Conservation (phyloP, 1,140 invertebrate genomes). For the Anastrepha obliqua region DNA sequence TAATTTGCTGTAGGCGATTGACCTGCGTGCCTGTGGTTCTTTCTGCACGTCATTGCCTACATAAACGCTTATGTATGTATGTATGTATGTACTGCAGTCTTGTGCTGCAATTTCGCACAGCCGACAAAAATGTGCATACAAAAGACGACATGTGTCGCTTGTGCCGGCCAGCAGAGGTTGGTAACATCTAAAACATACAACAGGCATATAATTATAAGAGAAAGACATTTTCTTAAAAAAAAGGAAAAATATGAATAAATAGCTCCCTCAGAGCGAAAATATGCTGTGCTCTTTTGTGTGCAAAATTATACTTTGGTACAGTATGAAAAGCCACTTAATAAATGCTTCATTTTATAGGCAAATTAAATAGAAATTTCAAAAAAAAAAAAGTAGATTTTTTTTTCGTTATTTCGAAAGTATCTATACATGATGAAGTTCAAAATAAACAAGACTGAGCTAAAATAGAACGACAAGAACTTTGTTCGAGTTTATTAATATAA, state of each 20-base stretch:
- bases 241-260: no score
- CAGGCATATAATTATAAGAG: no score
- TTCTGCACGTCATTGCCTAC: background rate
- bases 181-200: no score
- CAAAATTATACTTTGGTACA: no score
- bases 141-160: constrained; percentile 3
- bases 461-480: no score
- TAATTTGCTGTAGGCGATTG: constrained; percentile 32
- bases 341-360: no score
- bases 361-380: background rate
- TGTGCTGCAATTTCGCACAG: background rate
- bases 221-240: background rate
- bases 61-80: background rate
- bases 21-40: constrained; percentile 8
- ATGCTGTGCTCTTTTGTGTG: no score
- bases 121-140: constrained; percentile 38
- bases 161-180: background rate
- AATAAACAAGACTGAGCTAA: no score
- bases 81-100: background rate
- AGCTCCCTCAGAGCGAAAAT: no score
- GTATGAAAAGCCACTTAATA: no score
- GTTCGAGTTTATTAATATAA: no score
- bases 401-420: background rate
- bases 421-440: no score
- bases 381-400: background rate